Conservation (phyloP, 1,140 invertebrate species). For the Zaprionus lachaisei region DNA sequence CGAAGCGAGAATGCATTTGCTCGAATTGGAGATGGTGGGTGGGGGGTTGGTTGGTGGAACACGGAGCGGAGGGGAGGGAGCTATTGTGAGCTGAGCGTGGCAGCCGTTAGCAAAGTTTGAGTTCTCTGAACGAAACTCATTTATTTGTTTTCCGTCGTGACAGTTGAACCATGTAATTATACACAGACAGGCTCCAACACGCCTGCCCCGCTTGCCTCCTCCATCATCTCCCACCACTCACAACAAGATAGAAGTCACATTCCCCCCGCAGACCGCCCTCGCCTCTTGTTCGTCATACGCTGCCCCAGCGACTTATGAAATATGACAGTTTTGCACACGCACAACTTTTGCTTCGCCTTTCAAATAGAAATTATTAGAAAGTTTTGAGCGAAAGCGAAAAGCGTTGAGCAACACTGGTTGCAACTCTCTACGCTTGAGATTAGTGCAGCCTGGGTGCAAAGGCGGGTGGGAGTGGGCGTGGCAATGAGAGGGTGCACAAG, state of each 20-base stretch:
- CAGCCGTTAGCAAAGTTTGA: slow-evolving; percentile 44
- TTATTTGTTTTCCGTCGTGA: slow-evolving; percentile 79
- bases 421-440: slow-evolving; percentile 54
- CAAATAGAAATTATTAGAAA: slow-evolving; percentile 82
- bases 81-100: slow-evolving; percentile 18
- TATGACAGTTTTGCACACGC: slow-evolving; percentile 81
- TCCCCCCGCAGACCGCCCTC: background rate
- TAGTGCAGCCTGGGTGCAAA: slow-evolving; percentile 55
- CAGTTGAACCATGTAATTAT: slow-evolving; percentile 82
- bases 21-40: background rate
- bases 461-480: background rate
- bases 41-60: background rate
- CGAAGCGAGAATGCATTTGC: slow-evolving; percentile 41
- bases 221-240: background rate
- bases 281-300: slow-evolving; percentile 17
- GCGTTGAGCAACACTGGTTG: slow-evolving; percentile 37
- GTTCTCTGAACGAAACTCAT: slow-evolving; percentile 71
- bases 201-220: background rate
- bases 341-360: slow-evolving; percentile 73
- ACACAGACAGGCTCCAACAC: slow-evolving; percentile 65
- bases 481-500: slow-evolving; percentile 11
- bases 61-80: background rate
- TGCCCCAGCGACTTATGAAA: slow-evolving; percentile 68
- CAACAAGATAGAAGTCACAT: background rate
- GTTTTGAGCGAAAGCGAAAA: slow-evolving; percentile 73